Evolutionary conservation across 2,888 invertebrate genomes (phyloP).

Genomic region (Vanessa cardui): DNA sequence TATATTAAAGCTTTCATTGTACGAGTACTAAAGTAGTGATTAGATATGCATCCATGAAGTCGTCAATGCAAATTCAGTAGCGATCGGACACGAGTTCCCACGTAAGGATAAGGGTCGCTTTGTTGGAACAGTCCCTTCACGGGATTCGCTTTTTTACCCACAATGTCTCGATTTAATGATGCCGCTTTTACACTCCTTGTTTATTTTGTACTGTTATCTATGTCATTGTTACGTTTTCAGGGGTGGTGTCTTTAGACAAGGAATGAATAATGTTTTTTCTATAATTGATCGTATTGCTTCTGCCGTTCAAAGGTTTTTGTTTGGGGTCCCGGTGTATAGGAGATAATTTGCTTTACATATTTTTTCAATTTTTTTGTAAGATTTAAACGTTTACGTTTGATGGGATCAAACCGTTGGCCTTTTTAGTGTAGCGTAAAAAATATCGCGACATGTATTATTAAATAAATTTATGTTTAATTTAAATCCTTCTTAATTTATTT

Average conservation of each 20-base stretch:
- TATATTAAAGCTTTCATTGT: neutral
- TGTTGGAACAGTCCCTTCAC: conserved; percentile 28
- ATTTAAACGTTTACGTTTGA: conserved; percentile 7
- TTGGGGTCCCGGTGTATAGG: conserved; percentile 24
- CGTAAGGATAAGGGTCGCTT: conserved; percentile 23
- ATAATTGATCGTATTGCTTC: conserved; percentile 55
- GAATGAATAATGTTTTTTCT: conserved; percentile 64
- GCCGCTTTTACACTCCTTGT: conserved; percentile 61
- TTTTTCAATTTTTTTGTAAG: conserved; percentile 40
- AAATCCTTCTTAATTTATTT: neutral
- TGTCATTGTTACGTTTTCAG: conserved; percentile 59
- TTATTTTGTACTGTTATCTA: conserved; percentile 75
- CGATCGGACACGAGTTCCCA: conserved; percentile 30
- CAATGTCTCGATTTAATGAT: conserved; percentile 71
- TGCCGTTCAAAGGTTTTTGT: conserved; percentile 50
- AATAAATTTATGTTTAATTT: no score
- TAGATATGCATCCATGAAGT: conserved; percentile 8
- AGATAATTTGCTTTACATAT: conserved; percentile 58
- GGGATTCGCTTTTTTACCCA: conserved; percentile 37
- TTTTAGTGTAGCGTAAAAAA: neutral
- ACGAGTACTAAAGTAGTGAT: neutral
- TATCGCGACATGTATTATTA: neutral
- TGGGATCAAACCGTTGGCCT: conserved; percentile 3
- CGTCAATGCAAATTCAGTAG: conserved; percentile 21
- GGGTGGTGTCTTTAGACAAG: conserved; percentile 74